Evolutionary conservation across 2,797 vertebrate species (phyloP), one percentile per base, ranked within the genome.

Genomic region (Argya squamiceps): DNA sequence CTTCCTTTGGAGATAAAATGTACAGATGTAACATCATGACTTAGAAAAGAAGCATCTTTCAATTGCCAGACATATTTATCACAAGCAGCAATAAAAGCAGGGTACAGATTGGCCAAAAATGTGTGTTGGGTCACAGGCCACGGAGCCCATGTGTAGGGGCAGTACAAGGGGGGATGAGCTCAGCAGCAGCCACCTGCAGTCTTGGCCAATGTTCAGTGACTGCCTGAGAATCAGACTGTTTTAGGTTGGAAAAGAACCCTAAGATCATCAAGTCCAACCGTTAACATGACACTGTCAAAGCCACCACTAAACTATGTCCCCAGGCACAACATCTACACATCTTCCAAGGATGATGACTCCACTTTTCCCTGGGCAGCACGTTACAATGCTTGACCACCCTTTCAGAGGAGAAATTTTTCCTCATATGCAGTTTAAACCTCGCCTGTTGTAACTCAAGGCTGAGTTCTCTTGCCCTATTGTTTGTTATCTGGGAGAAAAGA

Each of bases 131-230:
- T 30, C 7, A 9, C 73, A 36, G 27, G 22, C 21, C 53, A 52
- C 0, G 0, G 58, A 34, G 5, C 2, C 8, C 12, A 12, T 0
- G 0, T 32, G 19, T 29, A 50, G 29, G 23, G 27, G 21, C 16
- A 60, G 14, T 43, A 36, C 0, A 15, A 29, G 2, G 3, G 4
- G 29, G 18, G 6, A 39, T 20, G 12, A 83, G 22, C 17, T 58
- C 44, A 49, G 73, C 41, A 52, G 37, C 22, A 53, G 55, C 9
- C 34, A 49, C 16, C 32, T 36, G 47, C 39, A 70, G 52, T 18
- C 56, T 37, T 59, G 39, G 43, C 29, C 58, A 26, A 5, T 0
- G 1, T 34, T 58, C n/a, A 29, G 34, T 39, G 24, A 39, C 32
- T 24, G 44, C 56, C 49, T 83, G 43, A 56, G 8, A 49, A 49